These are phyloP conservation scores for Sigmodon hispidus DNA, from an alignment of 2,113 vertebrate genomes.

Conservation along the genomic window DNA sequence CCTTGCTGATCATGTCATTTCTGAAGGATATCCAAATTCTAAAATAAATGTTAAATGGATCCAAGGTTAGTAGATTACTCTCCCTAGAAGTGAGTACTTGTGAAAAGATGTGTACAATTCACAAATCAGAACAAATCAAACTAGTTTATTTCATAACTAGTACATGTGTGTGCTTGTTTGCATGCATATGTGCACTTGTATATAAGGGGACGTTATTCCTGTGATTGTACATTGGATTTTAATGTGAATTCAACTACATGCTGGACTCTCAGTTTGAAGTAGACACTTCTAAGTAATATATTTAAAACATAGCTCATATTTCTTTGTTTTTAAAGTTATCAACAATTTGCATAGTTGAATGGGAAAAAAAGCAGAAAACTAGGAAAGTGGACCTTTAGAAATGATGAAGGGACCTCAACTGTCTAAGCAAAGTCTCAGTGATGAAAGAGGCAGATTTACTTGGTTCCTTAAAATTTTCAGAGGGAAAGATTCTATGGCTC, in stretches of 20 bases:
- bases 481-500: not conserved
- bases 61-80: not conserved
- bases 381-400: not conserved
- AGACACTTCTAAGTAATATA: not conserved
- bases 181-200: no score
- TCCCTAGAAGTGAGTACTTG: not conserved
- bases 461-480: conserved; percentile 18
- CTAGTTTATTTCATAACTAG: not conserved
- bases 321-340: not conserved
- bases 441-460: not conserved
- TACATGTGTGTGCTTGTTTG: no score
- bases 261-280: not conserved
- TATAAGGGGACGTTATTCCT: not conserved
- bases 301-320: not conserved
- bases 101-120: conserved; percentile 2
- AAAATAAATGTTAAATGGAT: not conserved
- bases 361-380: not conserved
- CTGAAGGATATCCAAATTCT: not conserved
- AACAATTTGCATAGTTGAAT: conserved; percentile 3
- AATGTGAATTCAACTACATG: not conserved
- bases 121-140: not conserved
- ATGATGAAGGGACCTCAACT: not conserved
- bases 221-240: not conserved
- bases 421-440: not conserved
- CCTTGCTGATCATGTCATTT: not conserved